Conservation (phyloP, 1,140 invertebrate genomes). For the Galleria mellonella region DNA sequence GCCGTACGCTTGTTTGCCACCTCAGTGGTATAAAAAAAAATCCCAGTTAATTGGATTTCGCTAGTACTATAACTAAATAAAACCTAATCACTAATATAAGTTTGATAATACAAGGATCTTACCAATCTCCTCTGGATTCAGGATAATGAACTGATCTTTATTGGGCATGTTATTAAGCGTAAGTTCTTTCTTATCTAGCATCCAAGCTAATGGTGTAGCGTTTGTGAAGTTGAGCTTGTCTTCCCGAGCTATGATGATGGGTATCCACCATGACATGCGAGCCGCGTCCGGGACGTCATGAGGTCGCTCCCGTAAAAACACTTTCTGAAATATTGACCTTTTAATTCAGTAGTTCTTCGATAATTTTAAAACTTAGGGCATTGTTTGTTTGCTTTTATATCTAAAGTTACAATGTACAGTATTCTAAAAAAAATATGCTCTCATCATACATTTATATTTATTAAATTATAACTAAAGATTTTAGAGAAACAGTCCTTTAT, state of each 20-base stretch:
- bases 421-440: too few relatives aligned
- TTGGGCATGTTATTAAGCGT: constrained; percentile 71
- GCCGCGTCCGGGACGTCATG: constrained; percentile 79
- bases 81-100: too few relatives aligned
- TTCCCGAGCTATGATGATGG: constrained; percentile 76
- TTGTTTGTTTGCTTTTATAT: too few relatives aligned
- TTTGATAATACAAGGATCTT: constrained; percentile 9
- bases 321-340: constrained; percentile 66
- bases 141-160: constrained; percentile 79
- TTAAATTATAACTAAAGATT: too few relatives aligned
- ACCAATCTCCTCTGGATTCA: constrained; percentile 89
- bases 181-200: constrained; percentile 73
- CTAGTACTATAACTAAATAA: too few relatives aligned
- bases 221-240: constrained; percentile 76
- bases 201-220: constrained; percentile 75
- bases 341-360: constrained; percentile 1
- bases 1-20: too few relatives aligned
- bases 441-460: too few relatives aligned
- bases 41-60: too few relatives aligned
- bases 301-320: constrained; percentile 80
- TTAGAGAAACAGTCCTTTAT: too few relatives aligned
- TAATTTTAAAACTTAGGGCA: too few relatives aligned
- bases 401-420: too few relatives aligned
- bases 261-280: constrained; percentile 82
- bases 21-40: too few relatives aligned